Evolutionary conservation across 2,888 invertebrate genomes (phyloP).

Genomic region (Anarsia innoxiella): DNA sequence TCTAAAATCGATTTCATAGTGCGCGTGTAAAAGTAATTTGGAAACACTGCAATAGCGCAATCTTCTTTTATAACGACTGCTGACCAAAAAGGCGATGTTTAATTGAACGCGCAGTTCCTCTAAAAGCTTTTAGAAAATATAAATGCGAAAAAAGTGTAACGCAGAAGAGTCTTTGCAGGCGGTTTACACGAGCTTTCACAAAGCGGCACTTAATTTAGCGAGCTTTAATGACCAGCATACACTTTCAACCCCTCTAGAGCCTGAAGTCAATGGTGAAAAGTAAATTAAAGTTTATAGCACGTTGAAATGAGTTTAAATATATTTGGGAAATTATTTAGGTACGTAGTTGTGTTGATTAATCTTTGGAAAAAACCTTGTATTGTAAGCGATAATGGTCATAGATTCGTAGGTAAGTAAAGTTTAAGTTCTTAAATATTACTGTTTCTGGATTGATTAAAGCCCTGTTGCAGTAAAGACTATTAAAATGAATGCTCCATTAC

Average conservation of each 20-base stretch:
- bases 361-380: no score
- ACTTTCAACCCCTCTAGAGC: slow-evolving; percentile 26
- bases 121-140: slow-evolving; percentile 56
- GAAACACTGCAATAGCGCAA: slow-evolving; percentile 21
- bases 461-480: no score
- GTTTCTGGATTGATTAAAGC: no score
- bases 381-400: no score
- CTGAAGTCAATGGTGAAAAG: slow-evolving; percentile 32
- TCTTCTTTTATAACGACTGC: slow-evolving; percentile 32
- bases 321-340: no score
- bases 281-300: slow-evolving; percentile 33
- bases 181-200: slow-evolving; percentile 47
- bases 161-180: slow-evolving; percentile 37
- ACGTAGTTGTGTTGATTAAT: no score
- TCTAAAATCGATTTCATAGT: no score
- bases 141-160: slow-evolving; percentile 35
- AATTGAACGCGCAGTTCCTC: slow-evolving; percentile 48
- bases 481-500: no score
- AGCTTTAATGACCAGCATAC: slow-evolving; percentile 37
- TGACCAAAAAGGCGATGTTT: slow-evolving; percentile 20
- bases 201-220: slow-evolving; percentile 50
- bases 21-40: no score
- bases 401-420: no score
- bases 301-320: slow-evolving; percentile 3
- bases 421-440: no score